These are phyloP conservation scores for Watsonalla binaria DNA, from an alignment of 2,888 invertebrate genomes.

Conservation along the genomic window DNA sequence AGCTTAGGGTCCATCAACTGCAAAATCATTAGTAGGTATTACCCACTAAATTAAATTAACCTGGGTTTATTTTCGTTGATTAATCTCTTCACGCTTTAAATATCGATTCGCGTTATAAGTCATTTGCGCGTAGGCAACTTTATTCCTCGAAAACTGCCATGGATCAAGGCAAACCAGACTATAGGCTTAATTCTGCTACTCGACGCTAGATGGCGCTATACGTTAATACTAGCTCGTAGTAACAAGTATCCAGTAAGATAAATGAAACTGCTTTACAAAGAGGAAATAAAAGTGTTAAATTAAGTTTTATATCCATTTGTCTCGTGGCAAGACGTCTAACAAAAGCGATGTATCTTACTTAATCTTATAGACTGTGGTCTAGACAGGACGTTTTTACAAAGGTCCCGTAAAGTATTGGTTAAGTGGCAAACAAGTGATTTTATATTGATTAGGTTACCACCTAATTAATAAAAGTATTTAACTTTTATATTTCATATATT, in stretches of 20 bases:
- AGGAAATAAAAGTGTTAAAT: neutral
- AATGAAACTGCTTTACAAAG: too few species aligned
- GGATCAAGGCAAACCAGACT: neutral
- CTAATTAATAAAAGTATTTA: too few species aligned
- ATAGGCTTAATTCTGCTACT: conserved; percentile 24
- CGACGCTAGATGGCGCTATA: conserved; percentile 37
- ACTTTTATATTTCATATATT: too few species aligned
- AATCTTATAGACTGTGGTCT: conserved; percentile 33
- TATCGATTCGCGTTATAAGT: neutral
- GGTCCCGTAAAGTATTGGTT: too few species aligned
- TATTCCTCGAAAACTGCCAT: neutral
- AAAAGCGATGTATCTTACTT: conserved; percentile 25
- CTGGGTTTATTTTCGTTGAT: too few species aligned
- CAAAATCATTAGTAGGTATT: too few species aligned
- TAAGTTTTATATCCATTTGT: conserved; percentile 12
- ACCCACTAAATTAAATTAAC: too few species aligned
- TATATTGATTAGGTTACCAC: too few species aligned
- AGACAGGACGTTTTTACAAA: conserved; percentile 17
- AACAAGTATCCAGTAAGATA: too few species aligned
- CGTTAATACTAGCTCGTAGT: too few species aligned
- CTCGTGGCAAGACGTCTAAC: conserved; percentile 8
- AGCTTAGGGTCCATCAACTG: too few species aligned
- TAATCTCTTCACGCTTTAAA: too few species aligned
- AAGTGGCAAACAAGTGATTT: neutral
- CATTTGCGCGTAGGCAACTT: neutral